Conservation (phyloP, 1,140 invertebrate genomes). For the Eupristina koningsbergeri region DNA sequence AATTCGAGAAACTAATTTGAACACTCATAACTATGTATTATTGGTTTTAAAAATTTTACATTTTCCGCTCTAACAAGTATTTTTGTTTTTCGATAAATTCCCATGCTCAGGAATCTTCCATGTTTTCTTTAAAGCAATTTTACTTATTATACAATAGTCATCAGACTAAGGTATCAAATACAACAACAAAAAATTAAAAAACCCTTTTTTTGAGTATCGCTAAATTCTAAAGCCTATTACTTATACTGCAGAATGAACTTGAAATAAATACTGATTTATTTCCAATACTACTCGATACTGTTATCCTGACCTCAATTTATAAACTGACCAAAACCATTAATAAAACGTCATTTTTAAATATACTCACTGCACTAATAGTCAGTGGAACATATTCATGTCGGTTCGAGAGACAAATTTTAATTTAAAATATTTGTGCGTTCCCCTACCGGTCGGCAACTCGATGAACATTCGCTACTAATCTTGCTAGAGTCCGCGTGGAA, state of each 20-base stretch:
- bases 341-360: not conserved
- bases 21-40: too few species aligned
- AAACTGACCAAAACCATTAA: not conserved
- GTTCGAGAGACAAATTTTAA: not conserved
- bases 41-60: too few species aligned
- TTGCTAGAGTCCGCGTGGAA: too few species aligned
- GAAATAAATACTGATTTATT: not conserved
- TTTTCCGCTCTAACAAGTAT: too few species aligned
- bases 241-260: not conserved
- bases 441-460: not conserved
- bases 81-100: too few species aligned
- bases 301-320: conserved; percentile 11
- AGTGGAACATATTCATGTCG: not conserved
- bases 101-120: too few species aligned
- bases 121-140: not conserved
- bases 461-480: too few species aligned
- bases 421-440: not conserved
- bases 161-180: not conserved
- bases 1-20: not conserved
- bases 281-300: not conserved
- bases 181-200: too few species aligned
- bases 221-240: not conserved
- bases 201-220: not conserved
- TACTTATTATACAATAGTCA: not conserved
- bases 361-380: not conserved